A percentile compares a stretch with the other conserved stretches of the same genome.
Conservation (phyloP, 92 coral and sea anemone genomes). For the Nematostella vectensis region DNA sequence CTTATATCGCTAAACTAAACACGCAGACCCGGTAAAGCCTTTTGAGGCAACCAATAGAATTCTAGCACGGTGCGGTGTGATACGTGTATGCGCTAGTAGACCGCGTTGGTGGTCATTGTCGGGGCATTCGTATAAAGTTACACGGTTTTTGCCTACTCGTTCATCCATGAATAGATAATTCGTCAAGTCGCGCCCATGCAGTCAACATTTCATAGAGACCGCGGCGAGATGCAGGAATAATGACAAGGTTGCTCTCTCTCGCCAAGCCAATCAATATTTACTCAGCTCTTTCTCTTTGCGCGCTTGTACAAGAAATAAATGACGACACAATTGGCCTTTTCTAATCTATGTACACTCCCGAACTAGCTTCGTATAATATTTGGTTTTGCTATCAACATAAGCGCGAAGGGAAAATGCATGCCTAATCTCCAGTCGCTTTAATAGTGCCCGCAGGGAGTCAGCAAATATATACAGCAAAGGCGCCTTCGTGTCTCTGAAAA, state of each 20-base stretch:
- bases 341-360: constrained; percentile 73
- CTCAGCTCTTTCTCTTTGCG: constrained; percentile 45
- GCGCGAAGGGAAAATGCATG: constrained; percentile 62
- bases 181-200: constrained; percentile 22
- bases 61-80: no score
- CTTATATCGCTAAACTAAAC: constrained; percentile 98
- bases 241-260: no score
- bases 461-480: constrained; percentile 79
- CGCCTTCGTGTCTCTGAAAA: constrained; percentile 75
- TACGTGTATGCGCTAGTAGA: no score
- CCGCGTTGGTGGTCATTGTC: constrained; percentile 63
- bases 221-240: no score
- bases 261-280: constrained; percentile 57
- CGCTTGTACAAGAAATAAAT: constrained; percentile 63
- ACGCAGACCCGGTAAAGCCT: constrained; percentile 65
- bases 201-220: constrained; percentile 25
- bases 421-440: constrained; percentile 50
- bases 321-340: constrained; percentile 67
- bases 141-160: constrained; percentile 65
- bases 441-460: constrained; percentile 70
- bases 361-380: constrained; percentile 76
- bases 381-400: constrained; percentile 92
- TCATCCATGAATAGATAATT: constrained; percentile 49
- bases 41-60: constrained; percentile 74
- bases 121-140: constrained; percentile 53